A percentile compares a stretch with the other conserved stretches of the same genome.
Evolutionary conservation across 2,888 invertebrate genomes (phyloP).

Genomic region (Papilio gigon): DNA sequence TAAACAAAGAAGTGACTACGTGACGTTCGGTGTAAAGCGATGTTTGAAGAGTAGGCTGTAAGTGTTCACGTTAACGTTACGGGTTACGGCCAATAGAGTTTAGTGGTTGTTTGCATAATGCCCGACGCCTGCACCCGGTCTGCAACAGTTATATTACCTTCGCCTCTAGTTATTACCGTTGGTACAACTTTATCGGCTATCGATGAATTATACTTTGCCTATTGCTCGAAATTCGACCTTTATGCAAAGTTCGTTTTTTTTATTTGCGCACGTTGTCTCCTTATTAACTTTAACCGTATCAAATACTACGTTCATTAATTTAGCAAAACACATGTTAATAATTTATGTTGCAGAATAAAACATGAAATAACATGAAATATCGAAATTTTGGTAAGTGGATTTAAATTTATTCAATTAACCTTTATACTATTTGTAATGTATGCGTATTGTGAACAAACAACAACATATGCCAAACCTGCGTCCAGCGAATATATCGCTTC

Average conservation of each 20-base stretch:
- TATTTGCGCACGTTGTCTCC: background rate
- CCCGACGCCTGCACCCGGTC: conserved; percentile 29
- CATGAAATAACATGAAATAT: no score
- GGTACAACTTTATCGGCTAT: background rate
- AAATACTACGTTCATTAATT: background rate
- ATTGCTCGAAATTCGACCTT: background rate
- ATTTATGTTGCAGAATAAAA: no score
- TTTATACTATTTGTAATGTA: conserved; percentile 28
- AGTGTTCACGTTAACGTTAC: conserved; percentile 51
- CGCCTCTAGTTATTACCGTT: conserved; percentile 26
- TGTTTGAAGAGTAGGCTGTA: conserved; percentile 52
- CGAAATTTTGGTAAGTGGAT: background rate
- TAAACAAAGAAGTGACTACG: background rate
- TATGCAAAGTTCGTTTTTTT: no score
- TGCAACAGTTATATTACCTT: conserved; percentile 37
- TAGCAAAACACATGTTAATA: no score
- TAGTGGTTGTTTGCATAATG: conserved; percentile 58
- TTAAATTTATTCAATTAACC: conserved; percentile 6
- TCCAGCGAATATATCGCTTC: conserved; percentile 55
- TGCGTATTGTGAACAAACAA: conserved; percentile 45
- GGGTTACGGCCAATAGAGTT: conserved; percentile 56
- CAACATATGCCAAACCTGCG: conserved; percentile 44
- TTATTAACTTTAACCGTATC: background rate
- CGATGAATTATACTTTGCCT: background rate
- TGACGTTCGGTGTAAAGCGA: conserved; percentile 20